Percentiles rank a stretch among this genome's conserved stretches.
These are phyloP conservation scores for Eubasilissa regina DNA, from an alignment of 1,140 invertebrate species.

Conservation along the genomic window DNA sequence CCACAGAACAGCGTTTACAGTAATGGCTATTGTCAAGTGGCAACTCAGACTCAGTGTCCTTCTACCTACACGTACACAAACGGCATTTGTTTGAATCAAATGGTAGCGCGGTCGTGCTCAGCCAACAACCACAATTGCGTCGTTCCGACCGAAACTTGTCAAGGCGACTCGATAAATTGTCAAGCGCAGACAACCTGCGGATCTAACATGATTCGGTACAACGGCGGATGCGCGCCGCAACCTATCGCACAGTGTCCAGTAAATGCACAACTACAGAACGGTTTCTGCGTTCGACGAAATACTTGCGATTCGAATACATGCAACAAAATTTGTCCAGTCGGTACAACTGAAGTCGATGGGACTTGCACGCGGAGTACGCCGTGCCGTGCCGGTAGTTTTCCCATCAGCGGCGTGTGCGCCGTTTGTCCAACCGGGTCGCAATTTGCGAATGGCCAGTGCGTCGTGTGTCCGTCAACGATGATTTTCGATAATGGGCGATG, in stretches of 20 bases:
- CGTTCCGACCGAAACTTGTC: too few species aligned
- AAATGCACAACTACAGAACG: neutral
- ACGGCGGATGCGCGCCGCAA: neutral
- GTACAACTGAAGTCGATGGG: neutral
- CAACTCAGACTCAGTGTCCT: too few species aligned
- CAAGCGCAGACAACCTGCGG: neutral
- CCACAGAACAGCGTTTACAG: too few species aligned
- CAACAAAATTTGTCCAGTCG: neutral
- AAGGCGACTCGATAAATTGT: too few species aligned
- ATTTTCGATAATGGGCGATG: neutral
- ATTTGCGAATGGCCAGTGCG: neutral
- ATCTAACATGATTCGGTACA: neutral
- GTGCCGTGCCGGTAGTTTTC: neutral
- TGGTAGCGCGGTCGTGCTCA: too few species aligned
- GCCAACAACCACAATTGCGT: too few species aligned
- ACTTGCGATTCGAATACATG: neutral
- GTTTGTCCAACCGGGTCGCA: neutral
- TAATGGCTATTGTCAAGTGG: too few species aligned
- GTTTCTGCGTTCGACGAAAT: neutral
- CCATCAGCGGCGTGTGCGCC: neutral
- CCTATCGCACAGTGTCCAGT: neutral
- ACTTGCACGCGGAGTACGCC: neutral
- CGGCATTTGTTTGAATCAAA: too few species aligned
- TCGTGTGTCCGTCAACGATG: neutral
- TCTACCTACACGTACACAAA: too few species aligned